These are phyloP conservation scores for Rhagium mordax DNA, from an alignment of 2,888 invertebrate species.

Conservation along the genomic window DNA sequence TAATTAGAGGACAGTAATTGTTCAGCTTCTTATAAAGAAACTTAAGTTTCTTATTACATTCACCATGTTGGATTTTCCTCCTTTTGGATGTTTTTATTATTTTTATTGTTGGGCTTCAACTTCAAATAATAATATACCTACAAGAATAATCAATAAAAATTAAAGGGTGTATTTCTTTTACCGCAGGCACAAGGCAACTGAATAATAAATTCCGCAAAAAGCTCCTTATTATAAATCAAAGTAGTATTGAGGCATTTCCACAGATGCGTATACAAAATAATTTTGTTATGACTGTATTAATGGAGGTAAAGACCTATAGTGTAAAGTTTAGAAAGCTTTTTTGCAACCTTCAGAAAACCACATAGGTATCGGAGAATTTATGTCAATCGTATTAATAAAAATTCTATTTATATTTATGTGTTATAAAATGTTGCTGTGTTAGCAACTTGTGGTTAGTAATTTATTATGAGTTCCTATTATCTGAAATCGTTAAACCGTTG, in stretches of 20 bases:
- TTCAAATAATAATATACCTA: too few species aligned
- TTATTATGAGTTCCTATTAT: constrained; percentile 18
- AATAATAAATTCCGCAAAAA: too few species aligned
- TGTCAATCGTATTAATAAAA: constrained; percentile 42
- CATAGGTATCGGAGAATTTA: constrained; percentile 40
- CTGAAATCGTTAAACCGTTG: constrained; percentile 14
- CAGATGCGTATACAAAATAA: neutral
- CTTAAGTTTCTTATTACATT: too few species aligned
- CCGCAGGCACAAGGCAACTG: too few species aligned
- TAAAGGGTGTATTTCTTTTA: too few species aligned
- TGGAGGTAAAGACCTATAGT: neutral
- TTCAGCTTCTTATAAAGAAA: too few species aligned
- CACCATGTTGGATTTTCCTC: too few species aligned
- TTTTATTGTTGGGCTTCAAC: too few species aligned
- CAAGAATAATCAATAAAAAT: too few species aligned
- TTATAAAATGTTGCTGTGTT: neutral
- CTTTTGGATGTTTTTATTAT: too few species aligned
- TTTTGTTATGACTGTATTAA: neutral
- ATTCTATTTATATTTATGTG: constrained; percentile 41
- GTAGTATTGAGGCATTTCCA: neutral
- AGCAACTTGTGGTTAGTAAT: constrained; percentile 5
- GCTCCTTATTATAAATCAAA: neutral
- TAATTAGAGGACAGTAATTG: too few species aligned
- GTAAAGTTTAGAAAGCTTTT: constrained; percentile 25
- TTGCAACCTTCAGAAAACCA: constrained; percentile 40